These are phyloP conservation scores for Henricia sp. DNA, from an alignment of 53 echinoderm and acorn worm genomes.

Conservation along the genomic window DNA sequence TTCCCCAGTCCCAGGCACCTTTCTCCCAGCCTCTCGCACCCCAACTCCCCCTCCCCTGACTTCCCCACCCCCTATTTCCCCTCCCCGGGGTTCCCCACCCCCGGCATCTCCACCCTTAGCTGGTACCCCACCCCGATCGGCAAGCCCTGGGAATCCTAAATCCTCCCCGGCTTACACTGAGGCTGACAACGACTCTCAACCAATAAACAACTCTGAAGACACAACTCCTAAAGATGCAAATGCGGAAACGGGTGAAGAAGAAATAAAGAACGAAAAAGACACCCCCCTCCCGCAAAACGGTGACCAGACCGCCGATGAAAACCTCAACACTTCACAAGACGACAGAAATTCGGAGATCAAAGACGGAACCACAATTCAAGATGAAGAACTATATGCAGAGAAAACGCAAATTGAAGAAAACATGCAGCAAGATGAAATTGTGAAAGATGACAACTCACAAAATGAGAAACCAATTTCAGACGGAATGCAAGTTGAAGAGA, in stretches of 20 bases:
- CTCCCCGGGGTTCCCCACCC: slow-evolving; percentile 1
- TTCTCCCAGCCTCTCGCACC: background rate
- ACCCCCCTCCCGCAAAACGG: background rate
- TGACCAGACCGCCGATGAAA: too few relatives aligned
- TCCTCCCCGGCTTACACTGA: background rate
- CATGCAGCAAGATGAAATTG: too few relatives aligned
- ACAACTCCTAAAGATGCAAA: background rate
- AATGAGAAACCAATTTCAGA: too few relatives aligned
- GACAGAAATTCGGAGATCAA: background rate
- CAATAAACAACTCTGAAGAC: background rate
- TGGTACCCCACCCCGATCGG: slow-evolving; percentile 10
- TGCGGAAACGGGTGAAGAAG: background rate
- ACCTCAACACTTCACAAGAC: background rate
- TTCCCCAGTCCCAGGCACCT: background rate
- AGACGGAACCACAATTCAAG: too few relatives aligned
- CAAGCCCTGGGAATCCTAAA: slow-evolving; percentile 1
- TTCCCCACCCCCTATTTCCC: slow-evolving; percentile 30
- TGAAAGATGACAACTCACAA: too few relatives aligned
- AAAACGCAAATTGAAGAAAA: too few relatives aligned
- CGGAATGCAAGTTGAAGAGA: background rate
- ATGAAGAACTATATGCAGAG: too few relatives aligned
- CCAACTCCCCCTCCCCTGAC: background rate
- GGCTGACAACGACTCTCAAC: background rate
- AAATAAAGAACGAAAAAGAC: background rate
- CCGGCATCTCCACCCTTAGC: slow-evolving; percentile 7